Evolutionary conservation across 2,113 vertebrate genomes (phyloP).

Genomic region (Cyanoramphus novaezelandiae): DNA sequence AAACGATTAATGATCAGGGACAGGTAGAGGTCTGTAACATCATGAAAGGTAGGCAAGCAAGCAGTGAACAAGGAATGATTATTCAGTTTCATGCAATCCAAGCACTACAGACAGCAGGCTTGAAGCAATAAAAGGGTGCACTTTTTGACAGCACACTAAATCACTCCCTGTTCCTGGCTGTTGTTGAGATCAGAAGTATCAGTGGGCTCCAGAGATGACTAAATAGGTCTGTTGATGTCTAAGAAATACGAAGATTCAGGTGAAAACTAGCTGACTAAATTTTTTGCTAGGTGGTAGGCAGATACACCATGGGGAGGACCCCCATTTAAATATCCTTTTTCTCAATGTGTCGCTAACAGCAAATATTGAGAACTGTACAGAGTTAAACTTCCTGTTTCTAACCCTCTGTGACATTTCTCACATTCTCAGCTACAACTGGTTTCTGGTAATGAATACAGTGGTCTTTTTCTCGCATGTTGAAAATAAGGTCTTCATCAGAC

Average conservation of each 20-base stretch:
- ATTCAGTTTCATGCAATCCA: background rate
- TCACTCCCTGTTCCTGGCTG: background rate
- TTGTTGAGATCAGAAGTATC: background rate
- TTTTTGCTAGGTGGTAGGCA: background rate
- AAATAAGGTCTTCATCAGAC: background rate
- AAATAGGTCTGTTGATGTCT: background rate
- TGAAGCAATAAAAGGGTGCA: constrained; percentile 4
- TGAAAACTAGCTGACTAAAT: background rate
- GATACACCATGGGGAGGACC: background rate
- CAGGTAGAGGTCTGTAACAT: background rate
- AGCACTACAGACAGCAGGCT: background rate
- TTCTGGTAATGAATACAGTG: background rate
- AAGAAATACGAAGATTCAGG: background rate
- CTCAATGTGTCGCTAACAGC: background rate
- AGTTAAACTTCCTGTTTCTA: background rate
- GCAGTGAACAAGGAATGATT: background rate
- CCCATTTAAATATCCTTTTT: background rate
- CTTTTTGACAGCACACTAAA: constrained; percentile 13
- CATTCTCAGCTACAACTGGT: background rate
- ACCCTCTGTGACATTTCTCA: background rate
- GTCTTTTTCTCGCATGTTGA: background rate
- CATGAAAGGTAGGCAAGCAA: background rate
- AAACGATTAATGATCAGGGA: background rate
- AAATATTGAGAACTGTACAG: background rate
- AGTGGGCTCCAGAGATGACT: background rate